Base-by-base conservation (phyloP, 1,140 invertebrate species). In the Bemisia tabaci region DNA sequence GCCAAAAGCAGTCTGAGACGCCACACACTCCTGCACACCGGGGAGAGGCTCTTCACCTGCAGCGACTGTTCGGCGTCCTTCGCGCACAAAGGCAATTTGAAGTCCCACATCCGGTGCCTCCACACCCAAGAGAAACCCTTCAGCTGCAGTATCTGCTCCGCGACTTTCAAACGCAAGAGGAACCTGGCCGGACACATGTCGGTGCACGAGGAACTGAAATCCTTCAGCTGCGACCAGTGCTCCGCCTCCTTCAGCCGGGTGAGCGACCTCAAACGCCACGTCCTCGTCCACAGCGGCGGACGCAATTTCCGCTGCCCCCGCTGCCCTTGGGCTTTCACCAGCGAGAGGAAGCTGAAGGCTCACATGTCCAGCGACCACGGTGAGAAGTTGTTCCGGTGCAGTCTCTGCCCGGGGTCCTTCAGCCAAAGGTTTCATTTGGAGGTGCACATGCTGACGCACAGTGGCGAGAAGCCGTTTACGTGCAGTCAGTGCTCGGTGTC, bases 281-380 rank as follows among this genome's bases (percentile, higher is more conserved):
- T 88, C 59, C 77, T 83, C 1, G 85, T 85, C 48, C 87, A 89
- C 74, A 87, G 85, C 1, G 86, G 87, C 12, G 87, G 90, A 73
- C 81, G 85, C 64, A 85, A 85, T 1, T 89, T 83, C 72, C 82
- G 84, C 25, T 91, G 89, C 72, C 82, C 85, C 68, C 74, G 87
- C 1, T 90, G 88, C 73, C 87, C 86, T 0, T 88, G 87, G 72
- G 82, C 62, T 25, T 72, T 72, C 64, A 75, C 88, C 67, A 77
- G 90, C 62, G 89, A 91, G 75, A 89, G 87, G 22, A 87, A 87
- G n/a, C n/a, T 72, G 1, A 64, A 72, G 21, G 68, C 67, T 48
- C 72, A 73, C 59, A 67, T 70, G 2, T 27, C 62, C 12, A 66
- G 39, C 1, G 67, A 70, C 27, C 65, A 62, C 1, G 68, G 66